Evolutionary conservation across 2,113 vertebrate genomes (phyloP).

Genomic region (Phalacrocorax brasilianus): DNA sequence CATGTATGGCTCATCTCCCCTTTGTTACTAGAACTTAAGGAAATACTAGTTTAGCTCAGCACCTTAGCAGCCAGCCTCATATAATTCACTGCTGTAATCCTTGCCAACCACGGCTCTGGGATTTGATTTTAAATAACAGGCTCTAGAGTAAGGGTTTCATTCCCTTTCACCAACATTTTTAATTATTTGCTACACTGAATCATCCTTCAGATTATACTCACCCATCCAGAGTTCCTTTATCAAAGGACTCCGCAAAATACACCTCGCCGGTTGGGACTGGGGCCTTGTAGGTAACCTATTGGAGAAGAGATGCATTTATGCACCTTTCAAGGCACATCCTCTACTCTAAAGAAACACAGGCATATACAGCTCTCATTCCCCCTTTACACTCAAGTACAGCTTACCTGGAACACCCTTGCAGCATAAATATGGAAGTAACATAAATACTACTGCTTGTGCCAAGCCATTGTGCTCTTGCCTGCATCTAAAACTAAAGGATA

Average conservation of each 20-base stretch:
- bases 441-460: neutral
- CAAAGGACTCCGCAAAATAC: constrained; percentile 91
- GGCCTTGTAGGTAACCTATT: constrained; percentile 91
- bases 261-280: constrained; percentile 93
- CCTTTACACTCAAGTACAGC: neutral
- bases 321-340: neutral
- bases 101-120: neutral
- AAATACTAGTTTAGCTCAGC: neutral
- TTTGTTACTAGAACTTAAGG: neutral
- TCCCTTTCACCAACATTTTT: neutral
- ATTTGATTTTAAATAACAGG: neutral
- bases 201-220: constrained; percentile 66
- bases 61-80: neutral
- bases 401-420: neutral
- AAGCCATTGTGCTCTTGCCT: neutral
- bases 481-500: neutral
- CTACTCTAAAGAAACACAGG: neutral
- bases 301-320: neutral
- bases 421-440: neutral
- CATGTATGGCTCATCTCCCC: neutral
- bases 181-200: neutral
- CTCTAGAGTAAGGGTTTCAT: neutral
- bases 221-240: constrained; percentile 92
- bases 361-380: neutral
- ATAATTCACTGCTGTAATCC: neutral